Percentiles rank a stretch among this genome's conserved stretches.
These are phyloP conservation scores for Drosophila imparisetae DNA, from an alignment of 2,888 invertebrate species.

Conservation along the genomic window DNA sequence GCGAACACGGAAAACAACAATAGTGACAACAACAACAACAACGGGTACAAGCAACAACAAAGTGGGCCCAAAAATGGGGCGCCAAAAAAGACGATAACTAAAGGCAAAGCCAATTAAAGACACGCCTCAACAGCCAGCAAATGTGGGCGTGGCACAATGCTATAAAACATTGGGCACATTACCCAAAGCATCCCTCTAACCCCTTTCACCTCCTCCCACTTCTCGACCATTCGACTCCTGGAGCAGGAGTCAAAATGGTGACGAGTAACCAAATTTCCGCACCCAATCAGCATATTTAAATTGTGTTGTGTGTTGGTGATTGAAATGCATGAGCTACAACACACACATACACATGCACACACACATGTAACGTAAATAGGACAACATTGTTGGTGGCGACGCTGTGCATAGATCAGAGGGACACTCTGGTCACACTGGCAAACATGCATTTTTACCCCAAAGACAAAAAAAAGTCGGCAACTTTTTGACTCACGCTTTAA, in stretches of 20 bases:
- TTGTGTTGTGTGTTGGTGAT: slow-evolving; percentile 76
- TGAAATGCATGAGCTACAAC: slow-evolving; percentile 73
- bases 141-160: slow-evolving; percentile 34
- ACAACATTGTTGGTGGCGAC: slow-evolving; percentile 42
- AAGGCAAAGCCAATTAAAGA: slow-evolving; percentile 69
- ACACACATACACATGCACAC: background rate
- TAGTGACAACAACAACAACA: slow-evolving; percentile 5
- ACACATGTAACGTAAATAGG: slow-evolving; percentile 46
- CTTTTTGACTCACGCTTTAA: slow-evolving; percentile 24
- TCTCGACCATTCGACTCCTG: background rate
- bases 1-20: slow-evolving; percentile 29
- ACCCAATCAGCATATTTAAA: slow-evolving; percentile 80
- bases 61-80: slow-evolving; percentile 19
- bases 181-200: background rate
- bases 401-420: slow-evolving; percentile 38
- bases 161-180: slow-evolving; percentile 44
- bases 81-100: slow-evolving; percentile 29
- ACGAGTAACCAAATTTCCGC: slow-evolving; percentile 67
- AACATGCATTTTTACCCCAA: slow-evolving; percentile 64
- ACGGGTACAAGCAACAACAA: slow-evolving; percentile 6
- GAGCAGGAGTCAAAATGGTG: slow-evolving; percentile 21
- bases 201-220: background rate
- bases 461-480: slow-evolving; percentile 19
- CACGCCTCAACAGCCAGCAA: slow-evolving; percentile 34
- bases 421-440: slow-evolving; percentile 64